Base-by-base conservation (phyloP, 1,140 invertebrate species). In the Mamestra configurata region DNA sequence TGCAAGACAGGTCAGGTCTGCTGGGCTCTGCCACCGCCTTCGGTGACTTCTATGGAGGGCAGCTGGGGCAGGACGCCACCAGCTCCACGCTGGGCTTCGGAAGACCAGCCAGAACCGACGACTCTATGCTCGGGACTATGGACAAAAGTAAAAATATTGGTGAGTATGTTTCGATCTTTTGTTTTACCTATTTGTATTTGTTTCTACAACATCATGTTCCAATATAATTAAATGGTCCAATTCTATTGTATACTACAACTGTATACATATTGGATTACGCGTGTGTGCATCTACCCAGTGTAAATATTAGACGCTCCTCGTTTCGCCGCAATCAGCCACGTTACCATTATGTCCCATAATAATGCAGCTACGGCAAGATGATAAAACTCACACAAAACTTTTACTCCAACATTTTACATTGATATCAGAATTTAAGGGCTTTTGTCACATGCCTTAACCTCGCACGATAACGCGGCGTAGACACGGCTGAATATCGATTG, bases 1-100 rank as follows among this genome's bases (percentile, higher is more conserved):
- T 98, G 55, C 96, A 97, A 90, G 96, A 96, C 90, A 81, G 95
- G 20, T 94, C 93, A 7, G 91, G 94, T 0, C 81, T 95, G 5
- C 87, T 96, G 40, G 95, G 96, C 0, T 93, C 95, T 0, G 95
- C 95, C 24, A 96, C 95, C 18, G 96, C 96, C 0, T 96, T 96
- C 88, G 96, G 96, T 87, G 96, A 96, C 80, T 94, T 96, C 61
- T 96, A 96, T 82, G 95, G 94, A 40, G 95, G 95, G 0, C 94
- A 95, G 78, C 79, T 95, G 66, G 90, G 85, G 0, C 93, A 94
- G 53, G 95, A 95, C 71, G 86, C 89, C 1, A 85, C 88, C 0
- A 82, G 72, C 15, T 82, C 89, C 1, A 86, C 86, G 2, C 78
- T 92, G 6, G 89, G 95, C 5, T 93, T 95, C 46, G 89, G 91